Conservation (phyloP, 2,113 vertebrate genomes). For the Geococcyx californianus region DNA sequence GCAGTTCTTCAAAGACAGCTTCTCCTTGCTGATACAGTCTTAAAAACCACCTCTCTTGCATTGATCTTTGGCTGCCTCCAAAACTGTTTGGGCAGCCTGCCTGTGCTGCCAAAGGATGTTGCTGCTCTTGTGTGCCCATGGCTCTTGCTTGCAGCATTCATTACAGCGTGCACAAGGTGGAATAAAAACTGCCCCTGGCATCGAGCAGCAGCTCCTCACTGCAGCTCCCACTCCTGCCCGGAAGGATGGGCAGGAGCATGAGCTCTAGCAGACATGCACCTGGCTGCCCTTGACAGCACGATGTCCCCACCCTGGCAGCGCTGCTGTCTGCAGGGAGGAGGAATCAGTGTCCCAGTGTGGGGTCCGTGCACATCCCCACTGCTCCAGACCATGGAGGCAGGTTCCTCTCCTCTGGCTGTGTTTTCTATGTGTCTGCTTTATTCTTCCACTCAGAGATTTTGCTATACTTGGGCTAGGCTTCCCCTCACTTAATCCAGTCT, state of each 20-base stretch:
- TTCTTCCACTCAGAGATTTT: not conserved
- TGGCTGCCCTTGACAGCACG: not conserved
- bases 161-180: not conserved
- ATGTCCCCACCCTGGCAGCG: fast-evolving
- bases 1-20: not conserved
- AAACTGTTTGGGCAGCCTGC: not conserved
- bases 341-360: fast-evolving
- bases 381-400: not conserved
- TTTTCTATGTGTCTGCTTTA: not conserved
- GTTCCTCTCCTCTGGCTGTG: not conserved
- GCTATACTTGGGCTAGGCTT: not conserved
- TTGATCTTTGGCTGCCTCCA: fast-evolving
- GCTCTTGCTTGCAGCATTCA: not conserved
- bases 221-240: not conserved
- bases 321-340: not conserved
- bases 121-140: not conserved
- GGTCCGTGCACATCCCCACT: not conserved
- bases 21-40: not conserved
- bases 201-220: not conserved
- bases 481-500: not conserved
- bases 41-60: not conserved
- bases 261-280: not conserved
- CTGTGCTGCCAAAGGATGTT: not conserved
- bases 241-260: not conserved
- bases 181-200: not conserved